These are phyloP conservation scores for Sitta carolinensis DNA, from an alignment of 2,797 vertebrate genomes.

Conservation along the genomic window DNA sequence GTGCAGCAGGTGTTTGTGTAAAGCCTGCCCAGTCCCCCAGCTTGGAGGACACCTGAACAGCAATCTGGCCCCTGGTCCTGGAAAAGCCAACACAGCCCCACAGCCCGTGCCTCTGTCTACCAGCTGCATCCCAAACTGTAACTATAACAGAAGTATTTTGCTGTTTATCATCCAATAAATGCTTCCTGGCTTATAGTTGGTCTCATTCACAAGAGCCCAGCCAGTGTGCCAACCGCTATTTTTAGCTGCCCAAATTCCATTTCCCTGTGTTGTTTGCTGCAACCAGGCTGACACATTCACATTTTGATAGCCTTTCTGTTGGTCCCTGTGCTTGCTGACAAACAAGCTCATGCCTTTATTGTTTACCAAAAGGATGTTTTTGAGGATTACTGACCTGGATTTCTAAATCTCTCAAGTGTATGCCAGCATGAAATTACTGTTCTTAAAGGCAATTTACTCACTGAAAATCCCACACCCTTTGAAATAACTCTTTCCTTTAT, in stretches of 20 bases:
- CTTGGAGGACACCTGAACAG: background rate
- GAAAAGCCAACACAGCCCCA: fast-evolving
- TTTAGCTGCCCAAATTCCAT: slow-evolving; percentile 1
- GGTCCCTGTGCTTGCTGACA: background rate
- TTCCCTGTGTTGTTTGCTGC: background rate
- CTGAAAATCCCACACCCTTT: background rate
- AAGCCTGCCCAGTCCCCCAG: background rate
- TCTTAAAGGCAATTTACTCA: slow-evolving; percentile 14
- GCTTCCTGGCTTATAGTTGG: background rate
- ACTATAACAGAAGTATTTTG: background rate
- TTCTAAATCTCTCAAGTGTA: slow-evolving; percentile 23
- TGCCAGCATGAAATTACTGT: slow-evolving; percentile 25
- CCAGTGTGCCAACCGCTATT: background rate
- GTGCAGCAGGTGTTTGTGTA: background rate
- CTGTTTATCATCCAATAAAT: background rate
- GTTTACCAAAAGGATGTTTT: slow-evolving; percentile 1
- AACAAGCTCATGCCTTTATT: background rate
- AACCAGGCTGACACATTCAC: background rate
- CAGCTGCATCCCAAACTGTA: background rate
- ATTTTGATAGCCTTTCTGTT: background rate
- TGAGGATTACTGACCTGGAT: slow-evolving; percentile 4
- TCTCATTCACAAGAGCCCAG: background rate
- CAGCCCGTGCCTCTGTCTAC: background rate
- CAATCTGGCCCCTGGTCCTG: background rate
- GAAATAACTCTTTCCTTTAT: background rate